Percentiles rank a stretch among this genome's conserved stretches.
phyloP scores from a whole-genome alignment of 2,888 invertebrate species.

The Trilocha varians region DNA sequence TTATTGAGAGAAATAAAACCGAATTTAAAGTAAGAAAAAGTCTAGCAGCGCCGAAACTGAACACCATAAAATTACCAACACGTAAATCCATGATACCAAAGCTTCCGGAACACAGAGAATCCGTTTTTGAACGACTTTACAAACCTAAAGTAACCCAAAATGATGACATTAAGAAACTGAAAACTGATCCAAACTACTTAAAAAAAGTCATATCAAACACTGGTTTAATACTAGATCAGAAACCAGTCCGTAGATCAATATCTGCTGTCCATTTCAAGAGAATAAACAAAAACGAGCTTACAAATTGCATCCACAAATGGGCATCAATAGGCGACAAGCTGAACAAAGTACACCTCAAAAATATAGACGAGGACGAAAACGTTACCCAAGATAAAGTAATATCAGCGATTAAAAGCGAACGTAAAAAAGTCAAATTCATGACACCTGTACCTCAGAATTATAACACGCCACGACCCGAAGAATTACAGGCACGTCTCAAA shows the following conservation, averaged over 20 bases:
- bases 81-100: constrained; percentile 29
- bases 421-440: constrained; percentile 54
- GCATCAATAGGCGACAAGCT: constrained; percentile 55
- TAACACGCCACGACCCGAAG: constrained; percentile 52
- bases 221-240: constrained; percentile 28
- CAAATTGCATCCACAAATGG: constrained; percentile 56
- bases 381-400: constrained; percentile 34
- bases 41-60: constrained; percentile 14
- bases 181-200: constrained; percentile 36
- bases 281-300: constrained; percentile 39
- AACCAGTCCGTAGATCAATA: constrained; percentile 50
- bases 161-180: constrained; percentile 11
- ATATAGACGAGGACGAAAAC: constrained; percentile 41
- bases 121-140: constrained; percentile 56
- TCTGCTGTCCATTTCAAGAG: constrained; percentile 64
- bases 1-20: constrained; percentile 7
- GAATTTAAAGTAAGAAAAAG: too few species aligned
- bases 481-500: constrained; percentile 52
- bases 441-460: constrained; percentile 40
- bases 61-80: constrained; percentile 1
- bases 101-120: constrained; percentile 26
- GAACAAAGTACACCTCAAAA: constrained; percentile 33
- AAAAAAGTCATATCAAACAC: constrained; percentile 38
- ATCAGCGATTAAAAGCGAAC: constrained; percentile 55
- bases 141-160: constrained; percentile 38